Evolutionary conservation across 2,797 vertebrate genomes (phyloP), one percentile per base, ranked within the genome.

Genomic region (Monodelphis domestica): DNA sequence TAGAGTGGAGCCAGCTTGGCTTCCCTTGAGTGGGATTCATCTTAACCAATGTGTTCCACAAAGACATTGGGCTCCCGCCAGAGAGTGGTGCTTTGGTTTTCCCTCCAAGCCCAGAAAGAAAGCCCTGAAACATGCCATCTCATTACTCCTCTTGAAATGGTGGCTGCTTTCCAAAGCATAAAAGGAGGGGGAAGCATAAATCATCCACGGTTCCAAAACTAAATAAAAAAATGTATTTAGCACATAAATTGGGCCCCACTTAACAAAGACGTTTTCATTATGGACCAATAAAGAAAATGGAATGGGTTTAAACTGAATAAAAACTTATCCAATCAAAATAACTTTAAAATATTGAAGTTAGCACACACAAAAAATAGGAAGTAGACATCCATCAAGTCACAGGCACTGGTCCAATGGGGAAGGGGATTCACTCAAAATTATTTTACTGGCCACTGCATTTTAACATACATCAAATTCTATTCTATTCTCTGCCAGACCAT

Each of bases 401-500:
- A 92, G 17, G 50, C 6, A 28, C 54, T 91, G 5, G 88, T 56
- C 63, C 5, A 11, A 30, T 0, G 57, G n/a, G 0, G 0, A 30
- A 91, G 92, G 51, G 30, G 56, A 63, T 70, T 87, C 12, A 89
- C 21, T 94, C 93, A 63, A 51, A 38, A 88, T 2, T 78, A 55
- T 5, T 5, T 0, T 14, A 53, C 55, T 11, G 15, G 96, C 51
- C 2, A 0, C 87, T 3, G 12, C 17, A 5, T 38, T 88, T 96
- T 88, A 78, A 54, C 6, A 53, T 30, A 55, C 95, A 88, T 91
- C 91, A 93, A 51, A 93, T 91, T 94, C 91, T 90, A 89, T 93
- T 93, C 93, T 88, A 21, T 89, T 91, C 87, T 14, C 95, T 95
- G 91, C 89, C 93, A 95, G 90, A 91, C 96, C 90, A 17, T 17